These are phyloP conservation scores for Thymelicus acteon DNA, from an alignment of 2,888 invertebrate genomes.

Conservation along the genomic window DNA sequence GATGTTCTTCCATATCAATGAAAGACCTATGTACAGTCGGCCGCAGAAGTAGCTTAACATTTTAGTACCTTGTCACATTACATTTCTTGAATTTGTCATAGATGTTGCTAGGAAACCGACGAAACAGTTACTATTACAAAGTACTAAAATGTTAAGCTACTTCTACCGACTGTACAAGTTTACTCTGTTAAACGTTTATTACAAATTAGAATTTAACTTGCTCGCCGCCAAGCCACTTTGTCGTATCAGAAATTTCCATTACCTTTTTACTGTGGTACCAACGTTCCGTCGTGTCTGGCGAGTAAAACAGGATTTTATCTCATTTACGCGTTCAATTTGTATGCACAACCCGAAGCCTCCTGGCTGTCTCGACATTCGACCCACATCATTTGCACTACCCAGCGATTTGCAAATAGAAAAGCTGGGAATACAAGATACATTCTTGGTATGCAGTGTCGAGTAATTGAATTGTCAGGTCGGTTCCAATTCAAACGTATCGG, in stretches of 20 bases:
- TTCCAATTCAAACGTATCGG: slow-evolving; percentile 32
- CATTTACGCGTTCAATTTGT: slow-evolving; percentile 80
- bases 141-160: no score
- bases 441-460: slow-evolving; percentile 22
- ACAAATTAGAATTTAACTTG: slow-evolving; percentile 32
- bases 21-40: no score
- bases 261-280: slow-evolving; percentile 46
- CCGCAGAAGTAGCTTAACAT: no score
- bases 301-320: slow-evolving; percentile 46
- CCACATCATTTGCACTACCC: slow-evolving; percentile 44
- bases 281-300: slow-evolving; percentile 40
- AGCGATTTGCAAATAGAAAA: slow-evolving; percentile 42
- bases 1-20: no score
- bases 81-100: no score
- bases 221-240: slow-evolving; percentile 57
- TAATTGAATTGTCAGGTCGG: slow-evolving; percentile 42
- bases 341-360: slow-evolving; percentile 74
- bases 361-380: slow-evolving; percentile 47
- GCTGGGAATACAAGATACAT: slow-evolving; percentile 23
- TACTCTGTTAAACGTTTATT: not conserved
- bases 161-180: no score
- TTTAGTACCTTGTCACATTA: no score
- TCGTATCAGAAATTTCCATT: slow-evolving; percentile 64
- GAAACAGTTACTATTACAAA: no score
- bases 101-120: no score